A percentile compares a stretch with the other conserved stretches of the same genome.
phyloP scores from a whole-genome alignment of 1,140 invertebrate genomes.

The Drosophila chauvacae region DNA sequence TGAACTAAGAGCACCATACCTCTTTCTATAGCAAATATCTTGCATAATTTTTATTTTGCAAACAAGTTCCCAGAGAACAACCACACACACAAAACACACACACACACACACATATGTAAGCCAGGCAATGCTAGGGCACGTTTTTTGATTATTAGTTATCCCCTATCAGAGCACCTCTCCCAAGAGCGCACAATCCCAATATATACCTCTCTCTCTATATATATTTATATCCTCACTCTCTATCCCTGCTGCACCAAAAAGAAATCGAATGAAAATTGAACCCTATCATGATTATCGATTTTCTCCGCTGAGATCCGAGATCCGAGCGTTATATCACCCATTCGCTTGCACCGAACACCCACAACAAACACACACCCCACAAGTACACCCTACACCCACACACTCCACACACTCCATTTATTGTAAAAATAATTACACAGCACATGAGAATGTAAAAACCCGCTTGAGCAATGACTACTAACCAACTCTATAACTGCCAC shows the following conservation, averaged over 20 bases:
- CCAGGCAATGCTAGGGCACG: slow-evolving; percentile 38
- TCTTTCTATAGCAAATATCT: slow-evolving; percentile 1
- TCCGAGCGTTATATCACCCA: slow-evolving; percentile 50
- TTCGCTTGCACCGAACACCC: slow-evolving; percentile 51
- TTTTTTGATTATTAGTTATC: slow-evolving; percentile 35
- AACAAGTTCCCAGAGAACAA: slow-evolving; percentile 8
- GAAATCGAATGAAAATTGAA: slow-evolving; percentile 29
- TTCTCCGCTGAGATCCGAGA: slow-evolving; percentile 26
- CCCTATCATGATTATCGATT: slow-evolving; percentile 8
- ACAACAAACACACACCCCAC: slow-evolving; percentile 32
- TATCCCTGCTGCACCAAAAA: slow-evolving; percentile 31
- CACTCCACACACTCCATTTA: slow-evolving; percentile 26
- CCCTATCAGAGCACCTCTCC: slow-evolving; percentile 39
- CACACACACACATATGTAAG: slow-evolving; percentile 33
- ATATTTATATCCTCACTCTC: slow-evolving; percentile 38
- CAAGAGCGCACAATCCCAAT: slow-evolving; percentile 44
- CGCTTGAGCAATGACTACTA: slow-evolving; percentile 72
- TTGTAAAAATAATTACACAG: slow-evolving; percentile 58
- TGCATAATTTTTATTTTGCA: slow-evolving; percentile 27
- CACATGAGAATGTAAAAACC: slow-evolving; percentile 46
- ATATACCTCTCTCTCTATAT: slow-evolving; percentile 20
- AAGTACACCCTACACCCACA: slow-evolving; percentile 4
- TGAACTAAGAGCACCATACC: slow-evolving; percentile 6
- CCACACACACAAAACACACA: slow-evolving; percentile 4
- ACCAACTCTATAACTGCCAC: slow-evolving; percentile 44